Conservation (phyloP, 2,888 invertebrate species). For the Heliconius charithonia region DNA sequence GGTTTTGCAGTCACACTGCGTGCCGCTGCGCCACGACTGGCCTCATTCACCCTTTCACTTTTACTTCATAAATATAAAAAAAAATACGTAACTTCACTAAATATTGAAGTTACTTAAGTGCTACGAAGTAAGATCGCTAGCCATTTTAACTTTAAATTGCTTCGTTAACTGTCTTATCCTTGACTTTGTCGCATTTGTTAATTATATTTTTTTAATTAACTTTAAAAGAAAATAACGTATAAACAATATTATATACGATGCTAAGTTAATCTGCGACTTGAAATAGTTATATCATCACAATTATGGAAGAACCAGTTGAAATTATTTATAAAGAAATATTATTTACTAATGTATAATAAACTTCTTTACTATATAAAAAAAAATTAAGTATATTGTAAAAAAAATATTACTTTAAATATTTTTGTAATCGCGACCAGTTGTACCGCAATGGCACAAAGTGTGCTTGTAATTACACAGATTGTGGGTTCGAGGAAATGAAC, state of each 20-base stretch:
- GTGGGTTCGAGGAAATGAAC: no score
- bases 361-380: no score
- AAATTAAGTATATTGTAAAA: background rate
- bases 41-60: no score
- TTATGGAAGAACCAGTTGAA: background rate
- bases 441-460: no score
- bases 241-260: background rate
- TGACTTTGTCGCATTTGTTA: slow-evolving; percentile 27
- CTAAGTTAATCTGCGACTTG: background rate
- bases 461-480: no score
- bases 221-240: slow-evolving; percentile 5
- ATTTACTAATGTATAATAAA: background rate
- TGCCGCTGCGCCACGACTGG: no score
- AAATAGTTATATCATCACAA: background rate
- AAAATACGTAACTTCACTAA: background rate
- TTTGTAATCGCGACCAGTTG: no score
- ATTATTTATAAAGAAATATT: background rate
- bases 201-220: slow-evolving; percentile 43
- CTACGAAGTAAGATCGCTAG: slow-evolving; percentile 20
- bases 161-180: slow-evolving; percentile 25
- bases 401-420: background rate
- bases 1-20: no score
- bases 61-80: background rate
- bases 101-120: background rate
- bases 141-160: slow-evolving; percentile 36